Evolutionary conservation across 2,797 vertebrate species (phyloP).

Genomic region (Pristis pectinata): DNA sequence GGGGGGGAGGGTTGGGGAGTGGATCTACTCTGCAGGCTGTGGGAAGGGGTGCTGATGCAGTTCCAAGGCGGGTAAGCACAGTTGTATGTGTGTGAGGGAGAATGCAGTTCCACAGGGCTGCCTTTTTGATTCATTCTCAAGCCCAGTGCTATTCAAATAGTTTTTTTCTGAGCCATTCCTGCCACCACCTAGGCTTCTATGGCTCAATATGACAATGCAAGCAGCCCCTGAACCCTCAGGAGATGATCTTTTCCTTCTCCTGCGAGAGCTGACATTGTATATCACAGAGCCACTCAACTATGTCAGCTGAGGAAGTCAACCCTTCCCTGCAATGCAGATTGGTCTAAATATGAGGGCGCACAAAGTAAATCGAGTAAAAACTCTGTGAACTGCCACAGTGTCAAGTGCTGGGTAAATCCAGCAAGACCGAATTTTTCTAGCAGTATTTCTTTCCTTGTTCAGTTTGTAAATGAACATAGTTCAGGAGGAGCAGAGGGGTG

Average conservation of each 20-base stretch:
- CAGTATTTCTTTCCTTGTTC: neutral
- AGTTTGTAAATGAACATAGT: neutral
- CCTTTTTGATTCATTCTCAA: neutral
- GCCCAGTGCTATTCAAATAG: neutral
- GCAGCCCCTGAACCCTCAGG: neutral
- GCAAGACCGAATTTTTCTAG: too few relatives aligned
- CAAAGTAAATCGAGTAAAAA: neutral
- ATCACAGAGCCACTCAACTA: neutral
- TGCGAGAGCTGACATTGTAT: neutral
- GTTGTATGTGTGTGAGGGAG: neutral
- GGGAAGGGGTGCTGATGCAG: too few relatives aligned
- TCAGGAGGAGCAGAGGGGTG: neutral
- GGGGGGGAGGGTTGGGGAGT: too few relatives aligned
- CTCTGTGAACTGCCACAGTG: neutral
- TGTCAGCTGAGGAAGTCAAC: too few relatives aligned
- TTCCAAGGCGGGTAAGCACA: too few relatives aligned
- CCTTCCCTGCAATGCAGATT: neutral
- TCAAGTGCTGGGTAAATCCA: neutral
- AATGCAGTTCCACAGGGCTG: neutral
- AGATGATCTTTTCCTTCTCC: neutral
- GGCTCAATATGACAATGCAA: neutral
- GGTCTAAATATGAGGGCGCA: neutral
- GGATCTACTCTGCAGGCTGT: too few relatives aligned
- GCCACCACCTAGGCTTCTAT: too few relatives aligned
- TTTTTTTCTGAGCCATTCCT: neutral